Evolutionary conservation across 2,797 vertebrate species (phyloP).

Genomic region (Syngnathus acus): DNA sequence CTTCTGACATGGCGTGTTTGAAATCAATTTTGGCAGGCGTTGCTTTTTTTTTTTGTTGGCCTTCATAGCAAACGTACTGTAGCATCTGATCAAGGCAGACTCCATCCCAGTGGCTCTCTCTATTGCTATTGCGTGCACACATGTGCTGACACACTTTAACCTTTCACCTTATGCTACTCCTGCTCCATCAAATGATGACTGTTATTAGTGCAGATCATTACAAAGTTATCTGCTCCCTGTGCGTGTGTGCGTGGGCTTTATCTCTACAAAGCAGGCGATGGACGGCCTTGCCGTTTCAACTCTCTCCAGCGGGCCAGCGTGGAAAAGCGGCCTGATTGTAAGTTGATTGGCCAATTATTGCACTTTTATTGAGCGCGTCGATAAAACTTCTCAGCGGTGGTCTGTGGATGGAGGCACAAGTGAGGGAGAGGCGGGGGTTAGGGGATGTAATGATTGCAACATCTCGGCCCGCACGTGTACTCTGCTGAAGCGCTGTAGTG

Average conservation of each 20-base stretch:
- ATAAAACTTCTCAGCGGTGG: slow-evolving; percentile 15
- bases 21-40: not conserved
- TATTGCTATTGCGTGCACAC: not conserved
- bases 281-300: slow-evolving; percentile 17
- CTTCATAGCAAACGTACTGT: not conserved
- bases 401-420: not conserved
- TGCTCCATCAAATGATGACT: slow-evolving; percentile 29
- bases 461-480: too few species aligned
- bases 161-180: slow-evolving; percentile 17
- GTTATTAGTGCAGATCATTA: slow-evolving; percentile 46
- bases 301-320: slow-evolving; percentile 18
- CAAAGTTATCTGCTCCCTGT: slow-evolving; percentile 31
- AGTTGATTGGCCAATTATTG: slow-evolving; percentile 49
- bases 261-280: slow-evolving; percentile 21
- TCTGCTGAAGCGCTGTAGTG: too few species aligned
- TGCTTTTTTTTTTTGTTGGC: not conserved
- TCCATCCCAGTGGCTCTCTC: not conserved
- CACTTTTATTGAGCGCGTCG: slow-evolving; percentile 24
- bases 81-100: not conserved
- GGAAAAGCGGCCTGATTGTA: slow-evolving; percentile 51
- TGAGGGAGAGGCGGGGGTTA: slow-evolving; percentile 1
- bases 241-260: not conserved
- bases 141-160: not conserved
- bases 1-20: too few species aligned
- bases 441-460: too few species aligned